These are phyloP conservation scores for Apis mellifera DNA, from an alignment of 1,140 invertebrate genomes.

Conservation along the genomic window DNA sequence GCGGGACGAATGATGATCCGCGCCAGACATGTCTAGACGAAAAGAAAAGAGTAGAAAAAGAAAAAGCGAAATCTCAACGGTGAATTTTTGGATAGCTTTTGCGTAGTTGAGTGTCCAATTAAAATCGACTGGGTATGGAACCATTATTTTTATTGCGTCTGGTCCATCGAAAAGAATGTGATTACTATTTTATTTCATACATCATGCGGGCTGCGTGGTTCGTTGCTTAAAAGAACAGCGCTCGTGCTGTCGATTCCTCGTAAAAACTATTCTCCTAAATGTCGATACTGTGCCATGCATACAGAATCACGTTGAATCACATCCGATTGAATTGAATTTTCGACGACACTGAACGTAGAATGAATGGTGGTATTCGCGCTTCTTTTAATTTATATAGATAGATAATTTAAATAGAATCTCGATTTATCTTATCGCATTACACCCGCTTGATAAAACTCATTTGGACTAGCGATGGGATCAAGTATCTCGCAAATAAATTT, in stretches of 20 bases:
- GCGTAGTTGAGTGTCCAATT: conserved; percentile 6
- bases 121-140: conserved; percentile 8
- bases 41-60: background rate
- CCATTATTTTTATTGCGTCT: conserved; percentile 37
- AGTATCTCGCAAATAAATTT: too few relatives aligned
- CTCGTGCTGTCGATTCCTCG: background rate
- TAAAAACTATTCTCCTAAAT: conserved; percentile 6
- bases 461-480: too few relatives aligned
- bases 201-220: background rate
- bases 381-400: background rate
- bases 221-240: background rate
- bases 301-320: background rate
- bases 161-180: conserved; percentile 1
- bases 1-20: conserved; percentile 22
- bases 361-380: too few relatives aligned
- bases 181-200: background rate
- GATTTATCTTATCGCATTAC: background rate
- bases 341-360: background rate
- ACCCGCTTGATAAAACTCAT: background rate
- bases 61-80: background rate
- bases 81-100: background rate
- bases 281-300: background rate
- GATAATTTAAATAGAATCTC: background rate
- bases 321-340: background rate
- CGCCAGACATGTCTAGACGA: conserved; percentile 40